A percentile compares a stretch with the other conserved stretches of the same genome.
Conservation (phyloP, 1,140 invertebrate species). For the Harlomillsia oculata region DNA sequence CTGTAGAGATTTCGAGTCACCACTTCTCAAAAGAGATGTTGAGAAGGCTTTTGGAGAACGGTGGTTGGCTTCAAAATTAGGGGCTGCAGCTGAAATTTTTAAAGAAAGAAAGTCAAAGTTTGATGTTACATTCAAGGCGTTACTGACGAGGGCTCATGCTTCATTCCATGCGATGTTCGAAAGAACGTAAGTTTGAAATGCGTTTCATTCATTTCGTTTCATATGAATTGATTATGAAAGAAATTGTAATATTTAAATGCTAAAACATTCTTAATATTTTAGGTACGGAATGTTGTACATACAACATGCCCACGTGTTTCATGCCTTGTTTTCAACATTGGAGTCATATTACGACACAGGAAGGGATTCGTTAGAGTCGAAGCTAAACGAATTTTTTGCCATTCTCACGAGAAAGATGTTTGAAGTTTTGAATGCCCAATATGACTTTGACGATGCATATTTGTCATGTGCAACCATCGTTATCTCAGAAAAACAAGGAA, state of each 20-base stretch:
- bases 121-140: slow-evolving; percentile 31
- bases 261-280: background rate
- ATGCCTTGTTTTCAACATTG: slow-evolving; percentile 77
- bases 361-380: slow-evolving; percentile 65
- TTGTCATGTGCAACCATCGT: slow-evolving; percentile 33
- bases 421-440: slow-evolving; percentile 81
- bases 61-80: slow-evolving; percentile 31
- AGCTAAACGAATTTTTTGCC: slow-evolving; percentile 87
- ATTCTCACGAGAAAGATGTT: slow-evolving; percentile 94
- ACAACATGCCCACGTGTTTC: slow-evolving; percentile 84
- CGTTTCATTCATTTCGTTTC: slow-evolving; percentile 1
- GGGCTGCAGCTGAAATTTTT: slow-evolving; percentile 17
- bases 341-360: slow-evolving; percentile 81
- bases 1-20: slow-evolving; percentile 22
- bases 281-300: slow-evolving; percentile 87
- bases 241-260: background rate
- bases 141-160: slow-evolving; percentile 28
- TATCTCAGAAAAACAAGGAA: slow-evolving; percentile 32
- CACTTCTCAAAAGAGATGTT: slow-evolving; percentile 7
- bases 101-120: slow-evolving; percentile 31
- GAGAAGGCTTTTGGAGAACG: slow-evolving; percentile 16
- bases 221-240: background rate
- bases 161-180: slow-evolving; percentile 36
- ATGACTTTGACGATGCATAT: slow-evolving; percentile 61
- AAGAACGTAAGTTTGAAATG: slow-evolving; percentile 28